Evolutionary conservation across 2,113 vertebrate genomes (phyloP), one percentile per base, ranked within the genome.

Genomic region (Sclerurus mexicanus): DNA sequence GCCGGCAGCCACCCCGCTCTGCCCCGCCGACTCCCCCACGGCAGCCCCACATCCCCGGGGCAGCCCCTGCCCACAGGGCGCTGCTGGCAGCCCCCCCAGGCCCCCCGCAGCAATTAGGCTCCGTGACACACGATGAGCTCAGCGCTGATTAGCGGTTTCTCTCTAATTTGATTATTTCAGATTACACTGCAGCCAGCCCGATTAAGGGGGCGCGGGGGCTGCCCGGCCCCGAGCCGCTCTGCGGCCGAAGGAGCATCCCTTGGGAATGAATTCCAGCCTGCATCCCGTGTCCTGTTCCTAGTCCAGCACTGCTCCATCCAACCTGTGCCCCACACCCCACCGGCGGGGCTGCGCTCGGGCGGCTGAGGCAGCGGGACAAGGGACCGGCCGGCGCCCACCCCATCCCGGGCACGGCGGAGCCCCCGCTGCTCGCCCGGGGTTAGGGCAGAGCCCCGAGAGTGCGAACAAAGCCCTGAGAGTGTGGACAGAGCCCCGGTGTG

Each of bases 81-180:
- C 68, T 10, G n/a, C 20, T 12, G 35, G 63, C 33, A 6, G 14
- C 25, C 28, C n/a, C 16, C 44, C 9, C 37, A 9, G 2, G 5
- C 31, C 3, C 3, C 5, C n/a, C 5, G 49, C 46, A 5, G 17
- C 58, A 63, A 60, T 85, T 53, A 79, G 89, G 79, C 82, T 93
- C 88, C 0, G 14, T 71, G 90, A 72, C 66, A 88, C 44, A 33
- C 10, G 10, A 10, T 2, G 58, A 49, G 90, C 89, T 89, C 88
- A 90, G 9, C 25, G 67, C 72, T 35, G 85, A 94, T 96, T 89
- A 96, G 42, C 20, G 14, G 95, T 92, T 94, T 95, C 92, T 89
- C 44, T 59, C 91, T 97, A 93, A 96, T 94, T 93, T 91, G 92
- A 94, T 97, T 97, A 97, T 72, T 89, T 87, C 88, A 89, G 93